Evolutionary conservation across 1,140 invertebrate species (phyloP).

Genomic region (Nephila pilipes): DNA sequence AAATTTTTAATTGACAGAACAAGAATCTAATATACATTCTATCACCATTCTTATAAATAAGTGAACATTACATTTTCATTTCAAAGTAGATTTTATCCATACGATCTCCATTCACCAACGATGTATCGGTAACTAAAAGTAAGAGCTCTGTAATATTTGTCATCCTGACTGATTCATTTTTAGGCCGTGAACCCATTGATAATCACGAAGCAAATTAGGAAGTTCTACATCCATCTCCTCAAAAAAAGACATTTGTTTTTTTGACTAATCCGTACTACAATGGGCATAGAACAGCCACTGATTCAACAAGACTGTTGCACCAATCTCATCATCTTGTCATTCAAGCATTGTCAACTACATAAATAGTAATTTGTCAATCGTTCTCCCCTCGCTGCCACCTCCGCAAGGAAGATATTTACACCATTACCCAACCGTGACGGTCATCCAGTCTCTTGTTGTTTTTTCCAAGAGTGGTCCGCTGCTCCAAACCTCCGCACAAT

Average conservation of each 20-base stretch:
- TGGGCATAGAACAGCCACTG: neutral
- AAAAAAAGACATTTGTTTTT: neutral
- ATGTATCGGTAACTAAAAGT: too few relatives aligned
- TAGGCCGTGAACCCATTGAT: neutral
- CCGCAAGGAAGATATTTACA: constrained; percentile 35
- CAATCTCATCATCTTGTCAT: constrained; percentile 53
- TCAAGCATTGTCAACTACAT: constrained; percentile 57
- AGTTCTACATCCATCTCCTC: neutral
- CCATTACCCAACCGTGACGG: constrained; percentile 33
- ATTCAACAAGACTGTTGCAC: constrained; percentile 7
- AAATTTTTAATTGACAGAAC: too few relatives aligned
- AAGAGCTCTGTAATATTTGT: too few relatives aligned
- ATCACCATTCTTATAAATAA: too few relatives aligned
- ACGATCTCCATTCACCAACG: too few relatives aligned
- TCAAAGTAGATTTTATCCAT: too few relatives aligned
- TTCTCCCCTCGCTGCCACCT: neutral
- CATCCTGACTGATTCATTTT: too few relatives aligned
- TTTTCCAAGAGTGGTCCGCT: neutral
- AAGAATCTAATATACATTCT: too few relatives aligned
- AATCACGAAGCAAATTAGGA: neutral
- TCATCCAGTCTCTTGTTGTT: constrained; percentile 8
- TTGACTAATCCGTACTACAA: constrained; percentile 8
- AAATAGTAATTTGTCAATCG: constrained; percentile 71
- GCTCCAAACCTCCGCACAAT: constrained; percentile 24
- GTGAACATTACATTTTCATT: too few relatives aligned